Conservation (phyloP, 2,888 invertebrate species). For the Drosophila barbarae region DNA sequence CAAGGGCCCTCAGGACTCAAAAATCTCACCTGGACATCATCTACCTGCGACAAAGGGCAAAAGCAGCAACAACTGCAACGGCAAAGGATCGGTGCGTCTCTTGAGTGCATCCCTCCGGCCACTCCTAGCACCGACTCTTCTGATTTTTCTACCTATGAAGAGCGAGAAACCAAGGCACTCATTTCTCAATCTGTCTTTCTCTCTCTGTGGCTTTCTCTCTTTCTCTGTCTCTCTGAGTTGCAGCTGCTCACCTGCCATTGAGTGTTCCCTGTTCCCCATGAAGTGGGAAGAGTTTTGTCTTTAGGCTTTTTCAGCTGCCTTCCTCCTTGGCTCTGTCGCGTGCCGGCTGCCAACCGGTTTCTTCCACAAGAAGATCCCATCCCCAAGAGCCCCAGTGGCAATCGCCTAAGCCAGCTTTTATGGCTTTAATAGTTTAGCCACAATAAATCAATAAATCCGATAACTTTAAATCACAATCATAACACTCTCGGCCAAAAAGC, state of each 20-base stretch:
- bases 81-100: constrained; percentile 39
- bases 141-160: constrained; percentile 6
- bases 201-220: constrained; percentile 1
- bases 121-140: neutral
- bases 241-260: constrained; percentile 34
- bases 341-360: constrained; percentile 68
- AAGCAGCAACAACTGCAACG: constrained; percentile 50
- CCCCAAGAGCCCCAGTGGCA: constrained; percentile 10
- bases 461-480: neutral
- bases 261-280: constrained; percentile 43
- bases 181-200: constrained; percentile 2
- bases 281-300: constrained; percentile 37
- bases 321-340: constrained; percentile 60
- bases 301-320: constrained; percentile 31
- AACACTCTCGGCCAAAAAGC: constrained; percentile 7
- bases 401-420: constrained; percentile 24
- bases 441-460: constrained; percentile 24
- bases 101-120: constrained; percentile 5
- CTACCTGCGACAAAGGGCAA: constrained; percentile 43
- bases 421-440: constrained; percentile 12
- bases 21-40: constrained; percentile 31
- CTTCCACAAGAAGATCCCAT: constrained; percentile 32
- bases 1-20: constrained; percentile 16
- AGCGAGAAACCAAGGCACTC: neutral
- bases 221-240: constrained; percentile 10